These are phyloP conservation scores for Thereva nobilitata DNA, from an alignment of 2,888 invertebrate species.

Conservation along the genomic window DNA sequence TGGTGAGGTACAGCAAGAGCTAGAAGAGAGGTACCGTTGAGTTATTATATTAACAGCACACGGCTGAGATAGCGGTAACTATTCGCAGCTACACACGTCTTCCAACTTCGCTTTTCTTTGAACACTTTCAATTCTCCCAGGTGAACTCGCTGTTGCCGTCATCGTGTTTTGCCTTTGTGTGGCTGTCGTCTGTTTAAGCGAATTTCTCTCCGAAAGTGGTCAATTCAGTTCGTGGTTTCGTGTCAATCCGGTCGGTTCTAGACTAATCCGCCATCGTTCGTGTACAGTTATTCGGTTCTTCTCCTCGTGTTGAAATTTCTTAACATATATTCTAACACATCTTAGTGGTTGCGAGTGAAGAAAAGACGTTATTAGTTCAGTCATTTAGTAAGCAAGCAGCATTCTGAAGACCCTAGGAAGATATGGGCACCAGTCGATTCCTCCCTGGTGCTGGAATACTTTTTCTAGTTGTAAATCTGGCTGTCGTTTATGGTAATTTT, in stretches of 20 bases:
- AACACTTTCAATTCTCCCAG: conserved; percentile 12
- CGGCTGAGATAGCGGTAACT: too few species aligned
- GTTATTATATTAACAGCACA: too few species aligned
- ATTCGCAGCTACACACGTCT: too few species aligned
- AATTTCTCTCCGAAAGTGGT: conserved; percentile 36
- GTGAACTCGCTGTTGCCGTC: conserved; percentile 2
- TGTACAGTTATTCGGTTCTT: conserved; percentile 9
- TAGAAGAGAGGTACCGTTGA: too few species aligned
- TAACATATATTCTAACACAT: not conserved
- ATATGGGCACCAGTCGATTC: conserved; percentile 19
- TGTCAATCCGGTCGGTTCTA: conserved; percentile 26
- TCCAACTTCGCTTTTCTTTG: conserved; percentile 19
- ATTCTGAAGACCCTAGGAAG: not conserved
- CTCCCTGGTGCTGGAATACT: conserved; percentile 20
- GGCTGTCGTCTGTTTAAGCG: not conserved
- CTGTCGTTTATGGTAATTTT: conserved; percentile 39
- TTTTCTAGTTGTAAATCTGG: conserved; percentile 35
- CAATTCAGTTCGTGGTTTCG: conserved; percentile 29
- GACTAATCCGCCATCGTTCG: not conserved
- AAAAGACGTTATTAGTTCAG: too few species aligned
- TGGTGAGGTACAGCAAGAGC: too few species aligned
- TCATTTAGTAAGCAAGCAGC: too few species aligned
- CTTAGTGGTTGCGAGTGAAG: not conserved
- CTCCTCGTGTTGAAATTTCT: not conserved
- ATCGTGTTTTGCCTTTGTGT: conserved; percentile 14